Conservation (phyloP, 2,888 invertebrate species). For the Panopea generosa region DNA sequence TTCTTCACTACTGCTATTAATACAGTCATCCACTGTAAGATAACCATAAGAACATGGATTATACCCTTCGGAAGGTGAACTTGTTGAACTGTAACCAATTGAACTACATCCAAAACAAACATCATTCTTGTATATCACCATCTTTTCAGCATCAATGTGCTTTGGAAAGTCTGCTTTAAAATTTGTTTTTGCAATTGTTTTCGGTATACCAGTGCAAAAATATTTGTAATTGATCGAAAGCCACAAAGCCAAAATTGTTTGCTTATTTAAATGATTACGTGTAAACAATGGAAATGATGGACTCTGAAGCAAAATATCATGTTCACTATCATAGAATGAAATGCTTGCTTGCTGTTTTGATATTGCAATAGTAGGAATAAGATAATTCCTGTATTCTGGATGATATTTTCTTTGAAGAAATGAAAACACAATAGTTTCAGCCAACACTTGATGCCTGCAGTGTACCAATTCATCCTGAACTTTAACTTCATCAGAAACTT, state of each 20-base stretch:
- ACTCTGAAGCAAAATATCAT: constrained; percentile 4
- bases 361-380: constrained; percentile 7
- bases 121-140: not conserved
- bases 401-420: not conserved
- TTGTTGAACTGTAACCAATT: too few species aligned
- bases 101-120: not conserved
- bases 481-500: not conserved
- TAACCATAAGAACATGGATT: too few species aligned
- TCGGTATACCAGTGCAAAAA: not conserved
- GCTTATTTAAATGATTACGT: too few species aligned
- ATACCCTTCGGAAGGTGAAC: too few species aligned
- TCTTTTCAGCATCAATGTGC: not conserved
- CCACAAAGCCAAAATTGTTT: constrained; percentile 2
- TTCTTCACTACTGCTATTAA: too few species aligned
- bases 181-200: not conserved
- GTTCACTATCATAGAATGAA: constrained; percentile 5
- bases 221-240: constrained; percentile 6
- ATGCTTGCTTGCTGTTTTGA: not conserved
- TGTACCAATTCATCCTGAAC: not conserved
- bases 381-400: not conserved
- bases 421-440: constrained; percentile 9
- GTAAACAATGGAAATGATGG: not conserved
- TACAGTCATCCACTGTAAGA: too few species aligned
- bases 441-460: not conserved
- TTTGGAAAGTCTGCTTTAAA: constrained; percentile 4